Percentiles rank a stretch among this genome's conserved stretches.
Conservation (phyloP, 1,140 invertebrate genomes). For the Eurosta solidaginis region DNA sequence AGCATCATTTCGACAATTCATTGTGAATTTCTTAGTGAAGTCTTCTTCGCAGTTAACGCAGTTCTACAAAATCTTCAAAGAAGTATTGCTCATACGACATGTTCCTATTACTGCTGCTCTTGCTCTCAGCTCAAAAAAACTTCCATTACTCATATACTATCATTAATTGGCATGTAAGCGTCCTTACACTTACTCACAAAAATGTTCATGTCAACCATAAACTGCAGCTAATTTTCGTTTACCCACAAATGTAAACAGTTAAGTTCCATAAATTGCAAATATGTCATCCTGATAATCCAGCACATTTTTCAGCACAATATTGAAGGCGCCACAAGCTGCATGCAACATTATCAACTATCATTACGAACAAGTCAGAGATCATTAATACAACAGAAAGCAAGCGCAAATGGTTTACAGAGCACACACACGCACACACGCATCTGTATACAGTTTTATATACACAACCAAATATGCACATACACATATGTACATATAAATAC, state of each 20-base stretch:
- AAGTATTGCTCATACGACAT: too few species aligned
- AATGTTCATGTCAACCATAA: not conserved
- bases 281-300: not conserved
- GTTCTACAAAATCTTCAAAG: too few species aligned
- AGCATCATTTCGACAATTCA: too few species aligned
- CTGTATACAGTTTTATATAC: too few species aligned
- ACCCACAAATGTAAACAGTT: not conserved
- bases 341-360: conserved; percentile 13
- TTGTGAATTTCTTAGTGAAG: too few species aligned
- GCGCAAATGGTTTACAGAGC: not conserved
- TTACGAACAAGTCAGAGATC: not conserved
- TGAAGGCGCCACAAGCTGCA: not conserved
- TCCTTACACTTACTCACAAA: too few species aligned
- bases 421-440: not conserved
- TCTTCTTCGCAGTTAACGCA: too few species aligned
- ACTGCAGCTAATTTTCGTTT: not conserved
- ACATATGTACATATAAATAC: not conserved
- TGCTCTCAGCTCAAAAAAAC: too few species aligned
- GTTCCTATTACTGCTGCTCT: too few species aligned
- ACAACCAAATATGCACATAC: not conserved
- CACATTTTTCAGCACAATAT: not conserved
- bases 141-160: too few species aligned
- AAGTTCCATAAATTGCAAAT: not conserved
- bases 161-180: too few species aligned
- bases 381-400: not conserved